phyloP scores from a whole-genome alignment of 2,888 invertebrate genomes.

The Proisotoma minuta region DNA sequence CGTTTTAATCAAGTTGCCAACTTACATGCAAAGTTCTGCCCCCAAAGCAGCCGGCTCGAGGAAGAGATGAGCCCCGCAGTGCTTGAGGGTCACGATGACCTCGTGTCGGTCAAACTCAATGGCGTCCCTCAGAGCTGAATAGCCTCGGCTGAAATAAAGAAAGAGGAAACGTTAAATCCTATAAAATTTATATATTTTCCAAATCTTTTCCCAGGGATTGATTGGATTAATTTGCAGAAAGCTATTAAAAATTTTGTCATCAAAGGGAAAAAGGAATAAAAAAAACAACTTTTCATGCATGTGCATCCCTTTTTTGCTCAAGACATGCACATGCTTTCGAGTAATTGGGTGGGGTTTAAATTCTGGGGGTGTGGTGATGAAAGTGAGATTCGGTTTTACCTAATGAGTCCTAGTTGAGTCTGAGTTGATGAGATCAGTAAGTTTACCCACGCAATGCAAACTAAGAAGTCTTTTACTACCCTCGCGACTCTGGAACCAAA shows the following conservation, averaged over 20 bases:
- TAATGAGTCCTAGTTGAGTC: slow-evolving; percentile 32
- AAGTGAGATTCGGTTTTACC: too few relatives aligned
- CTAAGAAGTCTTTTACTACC: slow-evolving; percentile 31
- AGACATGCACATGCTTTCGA: not conserved
- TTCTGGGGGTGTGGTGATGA: too few relatives aligned
- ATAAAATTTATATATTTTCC: not conserved
- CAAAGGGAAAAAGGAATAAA: not conserved
- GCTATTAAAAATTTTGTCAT: not conserved
- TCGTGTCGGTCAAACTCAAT: slow-evolving; percentile 61
- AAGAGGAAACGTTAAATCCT: slow-evolving; percentile 38
- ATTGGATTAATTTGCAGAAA: slow-evolving; percentile 1
- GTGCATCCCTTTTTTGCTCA: not conserved
- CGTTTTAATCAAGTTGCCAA: slow-evolving; percentile 1
- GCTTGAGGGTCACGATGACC: slow-evolving; percentile 63
- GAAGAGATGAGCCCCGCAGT: slow-evolving; percentile 71
- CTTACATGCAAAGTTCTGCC: slow-evolving; percentile 62
- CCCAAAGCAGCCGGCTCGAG: slow-evolving; percentile 59
- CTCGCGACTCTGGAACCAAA: slow-evolving; percentile 5
- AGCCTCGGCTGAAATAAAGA: slow-evolving; percentile 59
- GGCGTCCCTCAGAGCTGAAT: slow-evolving; percentile 68
- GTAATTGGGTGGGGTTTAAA: too few relatives aligned
- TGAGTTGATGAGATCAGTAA: slow-evolving; percentile 31
- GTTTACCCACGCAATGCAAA: slow-evolving; percentile 34
- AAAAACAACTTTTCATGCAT: too few relatives aligned
- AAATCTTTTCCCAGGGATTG: not conserved